phyloP scores from a whole-genome alignment of 2,888 invertebrate genomes.

The Sinodicranocentrus sp. region DNA sequence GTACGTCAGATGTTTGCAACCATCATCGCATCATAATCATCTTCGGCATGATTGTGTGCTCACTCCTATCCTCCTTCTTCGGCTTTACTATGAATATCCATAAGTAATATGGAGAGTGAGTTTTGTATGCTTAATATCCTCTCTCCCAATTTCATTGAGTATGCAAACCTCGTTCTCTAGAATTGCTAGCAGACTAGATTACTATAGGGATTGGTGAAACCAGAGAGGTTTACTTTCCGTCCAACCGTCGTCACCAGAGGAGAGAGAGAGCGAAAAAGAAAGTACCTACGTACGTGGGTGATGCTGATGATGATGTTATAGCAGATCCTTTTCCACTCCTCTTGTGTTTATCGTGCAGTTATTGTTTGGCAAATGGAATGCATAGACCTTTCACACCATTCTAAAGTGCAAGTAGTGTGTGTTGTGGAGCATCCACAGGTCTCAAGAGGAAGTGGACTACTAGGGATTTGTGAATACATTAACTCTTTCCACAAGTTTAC shows the following conservation, averaged over 20 bases:
- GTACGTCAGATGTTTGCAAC: slow-evolving; percentile 63
- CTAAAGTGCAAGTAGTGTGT: no score
- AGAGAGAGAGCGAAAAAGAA: not conserved
- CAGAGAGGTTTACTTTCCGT: not conserved
- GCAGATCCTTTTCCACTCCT: no score
- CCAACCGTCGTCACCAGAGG: no score
- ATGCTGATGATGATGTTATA: no score
- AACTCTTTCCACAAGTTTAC: no score
- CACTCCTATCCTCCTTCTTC: slow-evolving; percentile 27
- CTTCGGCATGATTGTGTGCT: slow-evolving; percentile 46
- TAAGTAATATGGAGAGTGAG: not conserved
- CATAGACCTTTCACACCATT: no score
- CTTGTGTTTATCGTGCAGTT: no score
- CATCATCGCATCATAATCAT: slow-evolving; percentile 63
- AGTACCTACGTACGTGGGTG: not conserved
- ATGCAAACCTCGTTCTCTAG: slow-evolving; percentile 59
- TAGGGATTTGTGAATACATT: not conserved
- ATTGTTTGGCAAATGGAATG: no score
- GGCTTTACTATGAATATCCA: slow-evolving; percentile 11
- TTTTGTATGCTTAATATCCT: slow-evolving; percentile 12
- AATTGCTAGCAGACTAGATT: slow-evolving; percentile 61
- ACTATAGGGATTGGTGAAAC: slow-evolving; percentile 30
- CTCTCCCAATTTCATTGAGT: slow-evolving; percentile 44
- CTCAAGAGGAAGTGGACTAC: slow-evolving; percentile 15
- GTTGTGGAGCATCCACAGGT: slow-evolving; percentile 46